Percentiles rank a stretch among this genome's conserved stretches.
Evolutionary conservation across 1,140 invertebrate species (phyloP).

Genomic region (Propsilocerus akamusi): DNA sequence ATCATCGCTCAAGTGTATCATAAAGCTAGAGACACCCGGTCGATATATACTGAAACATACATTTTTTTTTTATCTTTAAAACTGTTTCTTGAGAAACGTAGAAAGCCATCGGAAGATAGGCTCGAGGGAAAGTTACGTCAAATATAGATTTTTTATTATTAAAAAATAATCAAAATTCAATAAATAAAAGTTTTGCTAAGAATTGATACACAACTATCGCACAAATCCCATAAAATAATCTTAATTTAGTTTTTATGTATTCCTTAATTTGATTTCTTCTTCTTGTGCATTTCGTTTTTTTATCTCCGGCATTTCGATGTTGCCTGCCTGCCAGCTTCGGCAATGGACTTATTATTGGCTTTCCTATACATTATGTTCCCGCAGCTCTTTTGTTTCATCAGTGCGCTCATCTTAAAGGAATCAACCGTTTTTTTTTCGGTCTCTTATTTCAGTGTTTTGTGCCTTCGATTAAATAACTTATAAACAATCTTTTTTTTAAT

Average conservation of each 20-base stretch:
- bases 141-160: not conserved
- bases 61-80: slow-evolving; percentile 1
- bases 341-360: too few species aligned
- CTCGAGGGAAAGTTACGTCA: not conserved
- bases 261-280: slow-evolving; percentile 2
- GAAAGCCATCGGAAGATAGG: not conserved
- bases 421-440: too few species aligned
- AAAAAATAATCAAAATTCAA: too few species aligned
- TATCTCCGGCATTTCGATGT: not conserved
- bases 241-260: slow-evolving; percentile 4
- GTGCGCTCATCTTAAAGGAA: too few species aligned
- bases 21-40: too few species aligned
- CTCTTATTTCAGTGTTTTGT: too few species aligned
- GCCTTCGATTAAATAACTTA: too few species aligned
- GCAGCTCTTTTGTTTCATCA: too few species aligned
- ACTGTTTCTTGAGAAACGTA: not conserved
- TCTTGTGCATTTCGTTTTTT: not conserved
- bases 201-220: not conserved
- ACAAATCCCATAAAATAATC: slow-evolving; percentile 3
- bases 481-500: too few species aligned
- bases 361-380: too few species aligned
- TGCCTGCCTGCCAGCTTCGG: not conserved
- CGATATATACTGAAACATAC: not conserved
- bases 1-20: too few species aligned
- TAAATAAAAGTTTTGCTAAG: not conserved